These are phyloP conservation scores for Hirundichthys speculiger DNA, from an alignment of 2,113 vertebrate species.

Conservation along the genomic window DNA sequence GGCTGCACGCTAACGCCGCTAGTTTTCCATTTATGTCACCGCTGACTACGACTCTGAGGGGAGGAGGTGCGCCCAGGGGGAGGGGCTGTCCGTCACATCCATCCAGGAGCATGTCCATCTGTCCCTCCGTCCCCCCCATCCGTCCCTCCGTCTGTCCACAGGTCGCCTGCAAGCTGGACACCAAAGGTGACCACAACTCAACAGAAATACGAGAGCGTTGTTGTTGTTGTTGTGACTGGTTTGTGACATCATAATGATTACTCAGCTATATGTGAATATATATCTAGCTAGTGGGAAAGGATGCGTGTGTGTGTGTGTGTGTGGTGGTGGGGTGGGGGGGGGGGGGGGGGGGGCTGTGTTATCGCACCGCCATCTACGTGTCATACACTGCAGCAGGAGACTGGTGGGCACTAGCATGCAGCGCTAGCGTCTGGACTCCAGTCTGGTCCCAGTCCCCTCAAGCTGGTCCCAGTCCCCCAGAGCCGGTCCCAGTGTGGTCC, in stretches of 20 bases:
- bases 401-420: too few relatives aligned
- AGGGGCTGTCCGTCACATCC: conserved; percentile 71
- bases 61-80: conserved; percentile 32
- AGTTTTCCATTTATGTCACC: conserved; percentile 5
- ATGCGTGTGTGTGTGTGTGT: background rate
- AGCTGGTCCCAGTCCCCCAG: too few relatives aligned
- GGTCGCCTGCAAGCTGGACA: conserved; percentile 61
- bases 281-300: conserved; percentile 55
- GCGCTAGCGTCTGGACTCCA: too few relatives aligned
- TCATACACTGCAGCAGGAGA: conserved; percentile 57
- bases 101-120: conserved; percentile 52
- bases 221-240: conserved; percentile 65
- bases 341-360: conserved; percentile 9
- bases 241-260: conserved; percentile 64
- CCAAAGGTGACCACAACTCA: conserved; percentile 78
- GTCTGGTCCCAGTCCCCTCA: conserved; percentile 48
- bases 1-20: background rate
- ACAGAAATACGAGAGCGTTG: conserved; percentile 56
- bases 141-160: conserved; percentile 57
- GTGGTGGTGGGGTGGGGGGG: background rate
- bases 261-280: conserved; percentile 58
- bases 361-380: conserved; percentile 36
- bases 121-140: conserved; percentile 50
- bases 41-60: conserved; percentile 36
- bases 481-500: background rate